phyloP scores from a whole-genome alignment of 92 coral and sea anemone genomes.

The Umimayanthus chanpuru region DNA sequence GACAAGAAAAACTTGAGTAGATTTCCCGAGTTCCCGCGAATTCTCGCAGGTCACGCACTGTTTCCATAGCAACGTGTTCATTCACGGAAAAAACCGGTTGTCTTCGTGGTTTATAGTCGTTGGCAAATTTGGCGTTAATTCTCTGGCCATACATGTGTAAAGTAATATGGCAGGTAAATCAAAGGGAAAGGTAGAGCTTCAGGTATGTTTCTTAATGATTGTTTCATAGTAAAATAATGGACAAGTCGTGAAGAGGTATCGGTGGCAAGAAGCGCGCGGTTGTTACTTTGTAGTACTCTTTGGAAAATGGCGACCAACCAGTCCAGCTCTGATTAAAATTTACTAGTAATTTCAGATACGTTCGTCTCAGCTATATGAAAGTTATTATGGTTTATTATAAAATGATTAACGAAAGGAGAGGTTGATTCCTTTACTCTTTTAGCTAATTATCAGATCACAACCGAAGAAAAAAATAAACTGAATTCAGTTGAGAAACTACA shows the following conservation, averaged over 20 bases:
- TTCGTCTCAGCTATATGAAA: background rate
- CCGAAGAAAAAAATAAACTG: background rate
- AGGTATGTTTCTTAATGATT: conserved; percentile 66
- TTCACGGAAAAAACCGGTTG: background rate
- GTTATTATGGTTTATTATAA: background rate
- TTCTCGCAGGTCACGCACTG: background rate
- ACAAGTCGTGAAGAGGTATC: no score
- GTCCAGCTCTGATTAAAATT: background rate
- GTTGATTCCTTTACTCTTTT: background rate
- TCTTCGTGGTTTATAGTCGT: background rate
- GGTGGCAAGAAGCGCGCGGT: background rate
- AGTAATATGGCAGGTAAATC: conserved; percentile 58
- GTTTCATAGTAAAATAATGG: conserved; percentile 26
- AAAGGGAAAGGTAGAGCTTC: conserved; percentile 80
- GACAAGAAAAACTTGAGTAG: no score
- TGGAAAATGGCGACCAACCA: conserved; percentile 21
- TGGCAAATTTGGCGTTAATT: background rate
- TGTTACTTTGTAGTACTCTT: background rate
- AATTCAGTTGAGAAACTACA: background rate
- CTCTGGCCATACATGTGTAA: background rate
- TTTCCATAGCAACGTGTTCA: conserved; percentile 26
- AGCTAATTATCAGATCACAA: background rate
- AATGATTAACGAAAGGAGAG: background rate
- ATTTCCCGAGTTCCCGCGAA: background rate
- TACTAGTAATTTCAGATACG: background rate